Base-by-base conservation (phyloP, 2,888 invertebrate genomes). In the Melinaea menophilus region DNA sequence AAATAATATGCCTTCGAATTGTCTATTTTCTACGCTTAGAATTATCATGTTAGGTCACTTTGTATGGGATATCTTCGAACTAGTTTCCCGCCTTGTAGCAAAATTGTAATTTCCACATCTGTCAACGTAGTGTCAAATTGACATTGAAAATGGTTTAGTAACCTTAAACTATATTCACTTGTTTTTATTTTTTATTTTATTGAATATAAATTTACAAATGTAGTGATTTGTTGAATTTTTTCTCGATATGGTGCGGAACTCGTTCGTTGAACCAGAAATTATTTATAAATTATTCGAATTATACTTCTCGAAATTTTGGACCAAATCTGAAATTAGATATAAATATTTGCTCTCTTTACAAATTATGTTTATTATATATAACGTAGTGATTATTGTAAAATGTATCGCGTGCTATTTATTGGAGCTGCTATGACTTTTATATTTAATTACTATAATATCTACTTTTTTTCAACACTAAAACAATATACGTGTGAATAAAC, bases 1-100 rank as follows among this genome's bases (percentile, higher is more conserved):
- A 87, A 83, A 78, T 73, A 71, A 78, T 76, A 79, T 82, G 85
- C 84, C 84, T 87, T 87, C 73, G 70, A 82, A 81, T 78, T 79
- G 76, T 80, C 79, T 86, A 84, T 84, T 85, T 81, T 81, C 78
- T 81, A 79, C 59, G 22, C 57, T 61, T 56, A 51, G 59, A 75
- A 62, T 33, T 60, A 35, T 59, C 58, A 34, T 51, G n/a, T 31
- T 37, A 22, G 22, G 37, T 37, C 37, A 37, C 7, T 41, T 41
- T 41, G n/a, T 57, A 62, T 34, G 58, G 31, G 48, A 55, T 55
- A 56, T 62, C 41, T 61, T 35, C 61, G 54, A 47, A 37, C 31
- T 34, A 57, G 41, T 56, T 35, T 58, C 37, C 58, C 55, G 58
- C 58, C 57, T 64, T 61, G 12, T 31, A 11, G 22, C 48, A 22